These are phyloP conservation scores for Brachionus angularis DNA, from an alignment of 1,140 invertebrate species.

Conservation along the genomic window DNA sequence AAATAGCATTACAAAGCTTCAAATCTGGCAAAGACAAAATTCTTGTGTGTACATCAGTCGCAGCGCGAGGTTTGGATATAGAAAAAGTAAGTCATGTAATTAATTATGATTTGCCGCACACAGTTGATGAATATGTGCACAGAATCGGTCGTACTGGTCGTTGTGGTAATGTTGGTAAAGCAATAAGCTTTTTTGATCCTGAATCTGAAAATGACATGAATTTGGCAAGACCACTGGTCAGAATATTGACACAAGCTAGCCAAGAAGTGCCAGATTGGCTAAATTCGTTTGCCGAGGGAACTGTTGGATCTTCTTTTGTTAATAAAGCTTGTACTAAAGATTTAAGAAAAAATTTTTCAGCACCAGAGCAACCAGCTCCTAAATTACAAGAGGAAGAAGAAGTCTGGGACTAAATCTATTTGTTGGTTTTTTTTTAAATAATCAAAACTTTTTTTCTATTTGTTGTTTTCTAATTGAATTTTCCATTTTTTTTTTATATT, in stretches of 20 bases:
- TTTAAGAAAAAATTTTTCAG: conserved; percentile 13
- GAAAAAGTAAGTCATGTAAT: conserved; percentile 78
- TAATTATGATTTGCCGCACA: conserved; percentile 79
- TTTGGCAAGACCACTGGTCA: background rate
- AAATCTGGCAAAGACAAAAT: conserved; percentile 49
- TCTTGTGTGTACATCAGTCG: conserved; percentile 86
- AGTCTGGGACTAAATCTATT: conserved; percentile 1
- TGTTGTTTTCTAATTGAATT: too few species aligned
- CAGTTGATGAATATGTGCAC: conserved; percentile 88
- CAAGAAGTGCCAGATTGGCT: conserved; percentile 40
- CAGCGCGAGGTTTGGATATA: conserved; percentile 77
- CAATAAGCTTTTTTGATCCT: conserved; percentile 74
- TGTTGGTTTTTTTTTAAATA: background rate
- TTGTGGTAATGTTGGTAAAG: conserved; percentile 81
- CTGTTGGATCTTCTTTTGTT: background rate
- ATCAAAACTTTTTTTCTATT: background rate
- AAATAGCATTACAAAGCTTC: conserved; percentile 79
- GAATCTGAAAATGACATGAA: conserved; percentile 26
- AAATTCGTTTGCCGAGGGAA: background rate
- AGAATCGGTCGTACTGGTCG: conserved; percentile 88
- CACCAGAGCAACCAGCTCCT: background rate
- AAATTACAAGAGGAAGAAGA: background rate
- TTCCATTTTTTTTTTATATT: too few species aligned
- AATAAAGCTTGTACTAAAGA: background rate
- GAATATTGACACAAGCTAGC: background rate